These are phyloP conservation scores for Neoniphon sammara DNA, from an alignment of 2,797 vertebrate species.

Conservation along the genomic window DNA sequence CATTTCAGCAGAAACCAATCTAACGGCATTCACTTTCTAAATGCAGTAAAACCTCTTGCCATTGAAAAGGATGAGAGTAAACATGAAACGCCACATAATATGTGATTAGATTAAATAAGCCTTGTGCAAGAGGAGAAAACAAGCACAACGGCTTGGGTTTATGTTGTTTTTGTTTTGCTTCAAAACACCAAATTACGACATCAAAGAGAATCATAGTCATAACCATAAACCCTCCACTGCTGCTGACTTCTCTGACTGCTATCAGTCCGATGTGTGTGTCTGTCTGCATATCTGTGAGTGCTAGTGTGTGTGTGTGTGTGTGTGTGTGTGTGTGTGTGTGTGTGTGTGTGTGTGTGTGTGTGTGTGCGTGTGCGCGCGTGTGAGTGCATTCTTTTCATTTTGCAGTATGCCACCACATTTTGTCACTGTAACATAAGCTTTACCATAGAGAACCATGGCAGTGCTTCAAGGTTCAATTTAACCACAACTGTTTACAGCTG, in stretches of 20 bases:
- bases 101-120: conserved; percentile 49
- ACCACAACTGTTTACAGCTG: conserved; percentile 84
- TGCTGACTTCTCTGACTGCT: background rate
- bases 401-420: conserved; percentile 69
- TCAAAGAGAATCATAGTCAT: conserved; percentile 26
- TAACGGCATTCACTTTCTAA: conserved; percentile 36
- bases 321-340: conserved; percentile 37
- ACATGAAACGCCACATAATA: conserved; percentile 44
- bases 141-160: conserved; percentile 10
- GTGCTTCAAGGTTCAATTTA: conserved; percentile 79
- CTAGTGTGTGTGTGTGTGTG: background rate
- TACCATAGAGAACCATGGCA: conserved; percentile 70
- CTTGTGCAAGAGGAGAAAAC: conserved; percentile 35
- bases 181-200: conserved; percentile 31
- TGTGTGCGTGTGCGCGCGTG: conserved; percentile 30
- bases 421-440: conserved; percentile 80
- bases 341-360: conserved; percentile 35
- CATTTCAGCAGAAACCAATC: conserved; percentile 17
- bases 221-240: conserved; percentile 8
- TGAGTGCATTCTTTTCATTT: conserved; percentile 70
- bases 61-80: conserved; percentile 32
- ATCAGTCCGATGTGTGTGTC: background rate
- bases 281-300: background rate
- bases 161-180: conserved; percentile 34
- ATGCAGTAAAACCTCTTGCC: background rate